Evolutionary conservation across 2,797 vertebrate genomes (phyloP).

Genomic region (Natrix natrix): DNA sequence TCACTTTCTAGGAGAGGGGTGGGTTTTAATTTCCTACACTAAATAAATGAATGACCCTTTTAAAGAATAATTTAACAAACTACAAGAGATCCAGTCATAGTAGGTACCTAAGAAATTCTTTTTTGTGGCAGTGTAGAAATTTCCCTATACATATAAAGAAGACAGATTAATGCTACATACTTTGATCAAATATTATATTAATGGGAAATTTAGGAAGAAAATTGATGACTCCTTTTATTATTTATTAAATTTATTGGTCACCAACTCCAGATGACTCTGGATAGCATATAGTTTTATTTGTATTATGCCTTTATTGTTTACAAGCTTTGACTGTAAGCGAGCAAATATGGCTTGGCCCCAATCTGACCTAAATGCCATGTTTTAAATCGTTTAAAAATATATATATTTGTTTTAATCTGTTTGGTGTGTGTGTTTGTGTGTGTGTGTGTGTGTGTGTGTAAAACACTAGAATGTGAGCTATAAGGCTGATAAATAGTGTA

Average conservation of each 20-base stretch:
- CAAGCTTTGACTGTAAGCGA: not conserved
- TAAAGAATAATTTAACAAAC: not conserved
- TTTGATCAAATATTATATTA: not conserved
- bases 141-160: not conserved
- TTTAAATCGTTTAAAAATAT: conserved; percentile 33
- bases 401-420: not conserved
- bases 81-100: not conserved
- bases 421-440: not conserved
- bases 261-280: not conserved
- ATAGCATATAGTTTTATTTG: not conserved
- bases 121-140: not conserved
- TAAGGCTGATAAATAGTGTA: not conserved
- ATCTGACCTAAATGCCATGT: not conserved
- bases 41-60: not conserved
- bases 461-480: not conserved
- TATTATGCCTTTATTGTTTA: not conserved
- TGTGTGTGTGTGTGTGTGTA: too few relatives aligned
- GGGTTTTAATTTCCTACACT: too few relatives aligned
- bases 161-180: not conserved
- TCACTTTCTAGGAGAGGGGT: too few relatives aligned
- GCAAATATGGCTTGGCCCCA: not conserved
- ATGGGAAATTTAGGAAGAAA: not conserved
- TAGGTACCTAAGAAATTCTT: not conserved
- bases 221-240: not conserved
- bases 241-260: not conserved